A percentile compares a stretch with the other conserved stretches of the same genome.
phyloP scores from a whole-genome alignment of 2,888 invertebrate genomes.

The Lucinisca nassula region DNA sequence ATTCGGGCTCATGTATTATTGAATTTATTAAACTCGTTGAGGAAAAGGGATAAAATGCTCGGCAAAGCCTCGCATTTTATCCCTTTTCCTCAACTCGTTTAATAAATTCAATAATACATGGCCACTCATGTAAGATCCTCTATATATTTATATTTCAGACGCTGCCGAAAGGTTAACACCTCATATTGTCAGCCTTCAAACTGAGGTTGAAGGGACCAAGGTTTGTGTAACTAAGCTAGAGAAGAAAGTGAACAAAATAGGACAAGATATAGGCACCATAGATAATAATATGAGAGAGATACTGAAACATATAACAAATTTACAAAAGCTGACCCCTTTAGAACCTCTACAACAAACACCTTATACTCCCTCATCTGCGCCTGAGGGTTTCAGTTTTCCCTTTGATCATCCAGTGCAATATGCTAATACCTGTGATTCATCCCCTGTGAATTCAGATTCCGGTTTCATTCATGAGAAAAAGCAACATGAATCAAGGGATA shows the following conservation, averaged over 20 bases:
- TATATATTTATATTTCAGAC: too few species aligned
- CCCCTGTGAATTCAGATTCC: background rate
- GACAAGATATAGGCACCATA: slow-evolving; percentile 69
- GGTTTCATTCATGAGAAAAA: background rate
- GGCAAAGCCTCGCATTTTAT: too few species aligned
- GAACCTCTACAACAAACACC: slow-evolving; percentile 60
- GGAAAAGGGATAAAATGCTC: too few species aligned
- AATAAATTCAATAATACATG: too few species aligned
- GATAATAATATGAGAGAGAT: slow-evolving; percentile 71
- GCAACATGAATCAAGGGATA: background rate
- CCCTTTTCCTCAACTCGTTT: too few species aligned
- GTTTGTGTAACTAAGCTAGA: slow-evolving; percentile 78
- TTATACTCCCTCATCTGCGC: slow-evolving; percentile 40
- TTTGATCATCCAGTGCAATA: background rate
- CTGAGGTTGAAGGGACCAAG: slow-evolving; percentile 80
- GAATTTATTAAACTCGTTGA: too few species aligned
- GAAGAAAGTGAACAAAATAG: slow-evolving; percentile 67
- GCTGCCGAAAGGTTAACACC: slow-evolving; percentile 58
- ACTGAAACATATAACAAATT: slow-evolving; percentile 61
- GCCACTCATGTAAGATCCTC: too few species aligned
- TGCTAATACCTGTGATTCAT: background rate
- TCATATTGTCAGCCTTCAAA: slow-evolving; percentile 77
- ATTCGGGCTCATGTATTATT: too few species aligned
- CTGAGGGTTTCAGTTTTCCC: background rate
- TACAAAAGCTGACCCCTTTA: slow-evolving; percentile 45